Percentiles rank a stretch among this genome's conserved stretches.
phyloP scores from a whole-genome alignment of 2,888 invertebrate genomes.

The Lumbricus terrestris region DNA sequence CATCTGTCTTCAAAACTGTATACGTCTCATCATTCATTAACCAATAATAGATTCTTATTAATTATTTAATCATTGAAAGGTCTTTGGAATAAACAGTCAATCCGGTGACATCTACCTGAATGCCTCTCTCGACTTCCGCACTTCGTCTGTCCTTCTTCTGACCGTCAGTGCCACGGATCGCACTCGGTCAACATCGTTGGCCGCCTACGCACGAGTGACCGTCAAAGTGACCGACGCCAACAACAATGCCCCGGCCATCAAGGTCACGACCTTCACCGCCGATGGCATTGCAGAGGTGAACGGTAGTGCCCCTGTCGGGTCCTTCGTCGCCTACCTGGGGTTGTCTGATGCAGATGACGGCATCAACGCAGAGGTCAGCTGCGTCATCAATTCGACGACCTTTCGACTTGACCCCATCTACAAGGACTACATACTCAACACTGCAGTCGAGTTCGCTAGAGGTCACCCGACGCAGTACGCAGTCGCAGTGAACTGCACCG shows the following conservation, averaged over 20 bases:
- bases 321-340: conserved; percentile 11
- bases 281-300: not conserved
- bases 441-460: not conserved
- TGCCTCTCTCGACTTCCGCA: not conserved
- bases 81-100: not conserved
- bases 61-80: not conserved
- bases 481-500: not conserved
- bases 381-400: conserved; percentile 6
- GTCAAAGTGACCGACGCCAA: not conserved
- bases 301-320: not conserved
- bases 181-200: not conserved
- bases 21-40: no score
- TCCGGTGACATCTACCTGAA: not conserved
- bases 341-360: not conserved
- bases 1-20: not conserved
- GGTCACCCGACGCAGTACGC: not conserved
- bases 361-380: not conserved
- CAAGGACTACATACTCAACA: not conserved
- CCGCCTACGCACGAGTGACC: not conserved
- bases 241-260: not conserved
- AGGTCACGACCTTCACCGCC: not conserved
- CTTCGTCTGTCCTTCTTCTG: not conserved
- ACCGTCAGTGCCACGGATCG: not conserved
- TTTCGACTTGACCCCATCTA: conserved; percentile 5
- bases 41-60: no score